Conservation (phyloP, 1,140 invertebrate genomes). For the Lepidurus apus region DNA sequence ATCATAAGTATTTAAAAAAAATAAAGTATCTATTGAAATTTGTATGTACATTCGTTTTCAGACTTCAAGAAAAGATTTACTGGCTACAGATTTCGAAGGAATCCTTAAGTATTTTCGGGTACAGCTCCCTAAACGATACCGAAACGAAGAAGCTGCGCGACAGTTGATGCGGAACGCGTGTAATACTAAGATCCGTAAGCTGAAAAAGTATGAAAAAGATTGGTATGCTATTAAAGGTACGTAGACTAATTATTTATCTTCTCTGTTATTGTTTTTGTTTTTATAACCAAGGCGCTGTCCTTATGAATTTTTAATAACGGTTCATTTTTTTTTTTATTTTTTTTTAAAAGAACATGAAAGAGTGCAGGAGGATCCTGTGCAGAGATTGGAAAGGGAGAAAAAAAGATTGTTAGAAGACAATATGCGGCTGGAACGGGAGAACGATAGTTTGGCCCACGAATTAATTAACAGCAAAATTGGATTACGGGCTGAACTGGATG, state of each 20-base stretch:
- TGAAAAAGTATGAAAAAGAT: conserved; percentile 94
- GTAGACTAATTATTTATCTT: conserved; percentile 43
- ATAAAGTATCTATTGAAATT: too few relatives aligned
- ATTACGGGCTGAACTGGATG: conserved; percentile 52
- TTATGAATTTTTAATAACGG: not conserved
- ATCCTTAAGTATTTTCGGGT: conserved; percentile 89
- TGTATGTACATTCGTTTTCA: conserved; percentile 42
- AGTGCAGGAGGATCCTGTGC: conserved; percentile 53
- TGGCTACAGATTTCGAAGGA: conserved; percentile 93
- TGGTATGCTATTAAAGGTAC: conserved; percentile 75
- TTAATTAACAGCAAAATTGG: conserved; percentile 55
- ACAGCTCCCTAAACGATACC: conserved; percentile 90
- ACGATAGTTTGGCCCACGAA: conserved; percentile 60
- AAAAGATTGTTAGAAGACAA: conserved; percentile 49
- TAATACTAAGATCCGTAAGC: conserved; percentile 84
- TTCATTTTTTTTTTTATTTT: conserved; percentile 26
- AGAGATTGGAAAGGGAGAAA: conserved; percentile 55
- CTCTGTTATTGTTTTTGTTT: not conserved
- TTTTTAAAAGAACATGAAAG: conserved; percentile 45
- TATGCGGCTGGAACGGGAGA: conserved; percentile 58
- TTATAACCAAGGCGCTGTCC: not conserved
- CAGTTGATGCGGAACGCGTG: conserved; percentile 85
- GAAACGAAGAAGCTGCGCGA: conserved; percentile 79
- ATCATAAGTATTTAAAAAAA: not conserved
- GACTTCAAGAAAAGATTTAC: conserved; percentile 83